Evolutionary conservation across 2,797 vertebrate species (phyloP).

Genomic region (Epinephelus awoara): DNA sequence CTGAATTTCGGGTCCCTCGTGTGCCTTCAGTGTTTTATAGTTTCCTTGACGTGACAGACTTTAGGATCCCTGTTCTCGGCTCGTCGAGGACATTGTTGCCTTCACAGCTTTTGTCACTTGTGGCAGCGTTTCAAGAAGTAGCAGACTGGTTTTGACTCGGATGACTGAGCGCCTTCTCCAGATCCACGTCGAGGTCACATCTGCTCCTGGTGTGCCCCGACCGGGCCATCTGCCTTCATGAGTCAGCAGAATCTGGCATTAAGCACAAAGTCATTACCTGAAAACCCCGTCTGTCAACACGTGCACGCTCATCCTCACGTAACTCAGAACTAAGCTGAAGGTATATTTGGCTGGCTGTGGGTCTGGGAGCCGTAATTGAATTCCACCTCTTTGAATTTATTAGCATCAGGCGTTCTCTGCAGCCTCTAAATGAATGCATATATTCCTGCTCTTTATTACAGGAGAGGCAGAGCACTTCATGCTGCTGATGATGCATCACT

Average conservation of each 20-base stretch:
- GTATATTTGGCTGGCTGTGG: slow-evolving; percentile 9
- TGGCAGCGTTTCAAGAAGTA: slow-evolving; percentile 39
- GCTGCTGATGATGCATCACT: slow-evolving; percentile 30
- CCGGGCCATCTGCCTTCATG: slow-evolving; percentile 75
- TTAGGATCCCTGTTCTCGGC: background rate
- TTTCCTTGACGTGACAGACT: background rate
- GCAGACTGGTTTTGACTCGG: slow-evolving; percentile 53
- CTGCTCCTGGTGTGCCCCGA: slow-evolving; percentile 68
- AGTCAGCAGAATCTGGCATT: slow-evolving; percentile 66
- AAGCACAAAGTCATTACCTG: slow-evolving; percentile 47
- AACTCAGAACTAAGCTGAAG: slow-evolving; percentile 27
- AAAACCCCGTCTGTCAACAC: slow-evolving; percentile 7
- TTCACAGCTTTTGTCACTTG: background rate
- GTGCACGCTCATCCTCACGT: slow-evolving; percentile 23
- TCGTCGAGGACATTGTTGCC: background rate
- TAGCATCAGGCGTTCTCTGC: slow-evolving; percentile 42
- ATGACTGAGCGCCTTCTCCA: slow-evolving; percentile 51
- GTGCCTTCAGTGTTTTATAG: background rate
- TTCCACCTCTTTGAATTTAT: slow-evolving; percentile 69
- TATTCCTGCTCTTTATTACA: slow-evolving; percentile 60
- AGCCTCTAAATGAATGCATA: slow-evolving; percentile 29
- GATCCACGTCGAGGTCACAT: slow-evolving; percentile 72
- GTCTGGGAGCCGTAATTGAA: slow-evolving; percentile 59
- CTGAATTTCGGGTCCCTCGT: no score
- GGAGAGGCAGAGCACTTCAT: slow-evolving; percentile 36